These are phyloP conservation scores for Flexamia atlantica DNA, from an alignment of 2,888 invertebrate species.

Conservation along the genomic window DNA sequence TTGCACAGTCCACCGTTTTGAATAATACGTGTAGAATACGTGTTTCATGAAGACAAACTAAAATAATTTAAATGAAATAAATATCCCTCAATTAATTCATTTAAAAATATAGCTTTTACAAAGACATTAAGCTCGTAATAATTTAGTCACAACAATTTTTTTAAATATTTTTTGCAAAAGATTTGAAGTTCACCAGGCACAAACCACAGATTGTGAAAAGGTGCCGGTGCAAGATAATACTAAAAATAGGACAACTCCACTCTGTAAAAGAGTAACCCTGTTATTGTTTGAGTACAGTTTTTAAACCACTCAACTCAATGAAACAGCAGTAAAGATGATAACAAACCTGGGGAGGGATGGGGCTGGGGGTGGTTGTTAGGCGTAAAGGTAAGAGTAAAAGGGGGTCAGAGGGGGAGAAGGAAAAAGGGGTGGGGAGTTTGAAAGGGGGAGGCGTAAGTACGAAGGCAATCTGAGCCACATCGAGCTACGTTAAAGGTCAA, in stretches of 20 bases:
- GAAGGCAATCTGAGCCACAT: slow-evolving; percentile 25
- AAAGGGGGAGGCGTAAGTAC: slow-evolving; percentile 1
- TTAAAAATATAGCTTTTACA: no score
- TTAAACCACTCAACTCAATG: slow-evolving; percentile 24
- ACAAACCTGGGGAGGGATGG: neutral
- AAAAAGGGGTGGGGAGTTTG: neutral
- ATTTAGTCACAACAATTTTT: no score
- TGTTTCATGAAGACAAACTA: no score
- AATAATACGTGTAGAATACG: no score
- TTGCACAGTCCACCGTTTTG: no score
- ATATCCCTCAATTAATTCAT: no score
- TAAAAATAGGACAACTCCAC: neutral
- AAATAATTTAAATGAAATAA: no score
- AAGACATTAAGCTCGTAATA: no score
- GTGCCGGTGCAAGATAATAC: no score
- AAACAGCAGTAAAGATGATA: neutral
- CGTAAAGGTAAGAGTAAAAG: neutral
- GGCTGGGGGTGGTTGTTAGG: neutral
- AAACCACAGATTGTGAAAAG: no score
- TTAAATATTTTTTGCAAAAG: no score
- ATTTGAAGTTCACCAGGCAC: no score
- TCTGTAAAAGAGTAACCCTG: neutral
- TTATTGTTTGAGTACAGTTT: neutral
- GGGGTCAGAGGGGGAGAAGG: neutral
- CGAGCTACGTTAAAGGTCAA: slow-evolving; percentile 21